Base-by-base conservation (phyloP, 2,888 invertebrate genomes). In the Drosophila nr. perissopoda region DNA sequence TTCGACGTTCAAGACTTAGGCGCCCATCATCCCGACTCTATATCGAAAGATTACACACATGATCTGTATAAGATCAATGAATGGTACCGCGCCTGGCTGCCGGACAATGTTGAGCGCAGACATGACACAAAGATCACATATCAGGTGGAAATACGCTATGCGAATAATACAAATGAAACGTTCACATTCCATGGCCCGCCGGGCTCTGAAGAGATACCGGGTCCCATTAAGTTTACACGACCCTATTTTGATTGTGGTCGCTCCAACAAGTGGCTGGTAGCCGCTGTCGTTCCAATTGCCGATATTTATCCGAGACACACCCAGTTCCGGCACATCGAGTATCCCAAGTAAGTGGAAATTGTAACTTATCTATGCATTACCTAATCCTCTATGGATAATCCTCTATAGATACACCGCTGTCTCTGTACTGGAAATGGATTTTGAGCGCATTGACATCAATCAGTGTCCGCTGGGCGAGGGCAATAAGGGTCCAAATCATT, bases 181-280 rank as follows among this genome's bases (percentile, higher is more conserved):
- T 97, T 96, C 91, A 97, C 97, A n/a, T 98, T 98, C 93, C 98
- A 98, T 76, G 98, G 98, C 53, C 98, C 98, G 11, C 97, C 96
- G 54, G 98, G 97, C 48, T 97, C 97, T 79, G 98, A 98, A 93
- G 98, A 98, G 94, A 95, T 94, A 87, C 97, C 97, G 2, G 98
- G 99, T 2, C 99, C 99, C 18, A 97, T 99, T 0, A 96, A 97
- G 92, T 99, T 97, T 96, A 98, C 98, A 0, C 94, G 96, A 68
- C 99, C 99, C 0, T 99, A 99, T 92, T 99, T 98, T 92, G 99
- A 99, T 94, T 99, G 99, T 92, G 98, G 97, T 7, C 94, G 98
- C 76, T 96, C 98, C 0, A 98, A 99, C 93, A 97, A 98, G 91
- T 99, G 99, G 99, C 94, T 99, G 40, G 96, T 99, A 11, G 97